These are phyloP conservation scores for Drosophila formosana DNA, from an alignment of 2,888 invertebrate species.

Conservation along the genomic window DNA sequence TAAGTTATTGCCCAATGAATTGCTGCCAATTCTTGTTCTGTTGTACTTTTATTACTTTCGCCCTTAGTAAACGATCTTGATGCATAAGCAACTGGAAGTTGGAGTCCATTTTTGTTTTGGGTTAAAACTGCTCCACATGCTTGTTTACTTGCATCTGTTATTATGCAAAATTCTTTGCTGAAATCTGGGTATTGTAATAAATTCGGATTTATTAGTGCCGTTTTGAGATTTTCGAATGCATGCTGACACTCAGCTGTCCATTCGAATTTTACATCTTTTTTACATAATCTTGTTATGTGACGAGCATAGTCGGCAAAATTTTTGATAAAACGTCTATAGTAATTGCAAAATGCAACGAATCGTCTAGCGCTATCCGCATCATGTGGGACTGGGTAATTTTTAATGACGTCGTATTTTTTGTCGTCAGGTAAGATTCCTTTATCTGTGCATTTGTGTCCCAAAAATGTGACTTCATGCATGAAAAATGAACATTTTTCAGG, in stretches of 20 bases:
- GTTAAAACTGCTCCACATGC: not conserved
- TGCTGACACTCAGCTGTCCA: conserved; percentile 13
- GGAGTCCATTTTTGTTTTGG: not conserved
- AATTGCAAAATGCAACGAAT: not conserved
- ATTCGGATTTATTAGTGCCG: too few species aligned
- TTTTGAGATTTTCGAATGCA: too few species aligned
- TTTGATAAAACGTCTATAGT: conserved; percentile 11
- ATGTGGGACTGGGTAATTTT: not conserved
- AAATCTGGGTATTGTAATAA: too few species aligned
- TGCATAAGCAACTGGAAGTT: not conserved
- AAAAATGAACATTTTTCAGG: conserved; percentile 8
- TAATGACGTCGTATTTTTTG: conserved; percentile 11
- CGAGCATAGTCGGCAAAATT: conserved; percentile 11
- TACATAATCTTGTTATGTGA: conserved; percentile 15
- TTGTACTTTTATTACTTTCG: not conserved
- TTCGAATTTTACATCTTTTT: conserved; percentile 6
- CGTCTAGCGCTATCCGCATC: conserved; percentile 13
- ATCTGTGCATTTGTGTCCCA: not conserved
- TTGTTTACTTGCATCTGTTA: not conserved
- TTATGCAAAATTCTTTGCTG: too few species aligned
- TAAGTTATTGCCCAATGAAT: not conserved
- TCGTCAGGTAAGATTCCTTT: not conserved
- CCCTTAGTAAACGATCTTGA: too few species aligned
- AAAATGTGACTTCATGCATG: conserved; percentile 7
- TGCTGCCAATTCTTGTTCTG: not conserved